A percentile compares a stretch with the other conserved stretches of the same genome.
Conservation (phyloP, 2,888 invertebrate genomes). For the Drosophila nigritarsus region DNA sequence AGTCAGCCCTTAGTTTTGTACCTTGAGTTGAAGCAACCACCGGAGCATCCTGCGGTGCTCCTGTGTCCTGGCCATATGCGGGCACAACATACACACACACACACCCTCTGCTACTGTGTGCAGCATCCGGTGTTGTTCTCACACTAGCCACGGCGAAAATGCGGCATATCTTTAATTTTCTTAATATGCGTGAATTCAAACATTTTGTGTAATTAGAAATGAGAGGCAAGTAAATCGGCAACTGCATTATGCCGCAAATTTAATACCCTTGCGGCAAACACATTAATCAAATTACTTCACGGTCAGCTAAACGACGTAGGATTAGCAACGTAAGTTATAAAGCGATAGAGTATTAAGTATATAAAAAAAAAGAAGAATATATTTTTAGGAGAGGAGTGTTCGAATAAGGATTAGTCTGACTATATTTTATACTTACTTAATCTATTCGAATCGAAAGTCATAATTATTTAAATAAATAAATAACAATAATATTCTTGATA, state of each 20-base stretch:
- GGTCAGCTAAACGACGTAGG: background rate
- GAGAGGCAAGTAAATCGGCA: conserved; percentile 12
- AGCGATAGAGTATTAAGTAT: background rate
- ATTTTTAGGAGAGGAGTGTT: background rate
- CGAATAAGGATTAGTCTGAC: background rate
- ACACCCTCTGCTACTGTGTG: conserved; percentile 24
- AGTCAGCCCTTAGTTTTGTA: conserved; percentile 32
- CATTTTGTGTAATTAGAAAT: conserved; percentile 80
- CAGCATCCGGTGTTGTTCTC: conserved; percentile 78
- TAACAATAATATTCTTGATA: background rate
- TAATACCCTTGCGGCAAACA: conserved; percentile 18
- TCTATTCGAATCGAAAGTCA: background rate
- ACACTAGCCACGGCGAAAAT: conserved; percentile 55
- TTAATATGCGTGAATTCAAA: conserved; percentile 81
- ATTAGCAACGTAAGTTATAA: background rate
- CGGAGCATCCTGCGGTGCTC: conserved; percentile 40
- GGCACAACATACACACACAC: conserved; percentile 39
- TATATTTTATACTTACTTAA: rapidly evolving
- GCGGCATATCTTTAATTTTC: conserved; percentile 79
- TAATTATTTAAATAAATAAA: background rate
- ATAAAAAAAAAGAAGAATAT: background rate
- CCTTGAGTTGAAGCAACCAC: conserved; percentile 65
- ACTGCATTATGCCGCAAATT: background rate
- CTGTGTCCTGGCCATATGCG: conserved; percentile 58
- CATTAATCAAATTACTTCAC: conserved; percentile 31